A percentile compares a stretch with the other conserved stretches of the same genome.
These are phyloP conservation scores for Vidua macroura DNA, from an alignment of 2,113 vertebrate genomes.

Conservation along the genomic window DNA sequence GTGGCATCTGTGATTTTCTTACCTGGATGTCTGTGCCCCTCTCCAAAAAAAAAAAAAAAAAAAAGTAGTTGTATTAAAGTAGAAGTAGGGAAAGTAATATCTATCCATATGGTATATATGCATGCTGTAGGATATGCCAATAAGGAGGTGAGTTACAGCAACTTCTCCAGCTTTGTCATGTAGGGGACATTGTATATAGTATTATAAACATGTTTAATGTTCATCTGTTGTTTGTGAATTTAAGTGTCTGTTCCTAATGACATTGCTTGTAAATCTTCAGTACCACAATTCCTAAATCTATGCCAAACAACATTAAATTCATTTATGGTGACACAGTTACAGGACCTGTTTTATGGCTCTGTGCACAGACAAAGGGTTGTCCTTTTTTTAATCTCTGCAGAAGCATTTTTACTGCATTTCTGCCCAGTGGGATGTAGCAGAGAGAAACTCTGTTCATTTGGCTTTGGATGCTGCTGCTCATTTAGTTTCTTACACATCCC, in stretches of 20 bases:
- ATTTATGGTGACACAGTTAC: neutral
- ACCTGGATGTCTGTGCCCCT: neutral
- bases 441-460: neutral
- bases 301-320: constrained; percentile 5
- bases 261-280: neutral
- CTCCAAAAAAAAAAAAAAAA: neutral
- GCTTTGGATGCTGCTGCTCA: neutral
- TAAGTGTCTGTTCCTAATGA: neutral
- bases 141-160: neutral
- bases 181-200: neutral
- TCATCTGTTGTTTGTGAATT: constrained; percentile 44
- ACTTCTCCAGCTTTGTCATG: neutral
- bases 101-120: neutral
- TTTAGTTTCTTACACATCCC: neutral
- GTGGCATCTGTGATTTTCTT: neutral
- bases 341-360: neutral
- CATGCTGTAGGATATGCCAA: neutral
- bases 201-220: constrained; percentile 12
- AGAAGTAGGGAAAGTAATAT: neutral
- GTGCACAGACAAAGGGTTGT: neutral
- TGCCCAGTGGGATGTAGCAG: neutral
- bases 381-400: neutral
- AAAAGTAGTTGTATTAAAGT: neutral
- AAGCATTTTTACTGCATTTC: neutral
- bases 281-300: neutral